Evolutionary conservation across 64 coral and sea anemone genomes (phyloP).

Genomic region (Exaiptasia diaphana): DNA sequence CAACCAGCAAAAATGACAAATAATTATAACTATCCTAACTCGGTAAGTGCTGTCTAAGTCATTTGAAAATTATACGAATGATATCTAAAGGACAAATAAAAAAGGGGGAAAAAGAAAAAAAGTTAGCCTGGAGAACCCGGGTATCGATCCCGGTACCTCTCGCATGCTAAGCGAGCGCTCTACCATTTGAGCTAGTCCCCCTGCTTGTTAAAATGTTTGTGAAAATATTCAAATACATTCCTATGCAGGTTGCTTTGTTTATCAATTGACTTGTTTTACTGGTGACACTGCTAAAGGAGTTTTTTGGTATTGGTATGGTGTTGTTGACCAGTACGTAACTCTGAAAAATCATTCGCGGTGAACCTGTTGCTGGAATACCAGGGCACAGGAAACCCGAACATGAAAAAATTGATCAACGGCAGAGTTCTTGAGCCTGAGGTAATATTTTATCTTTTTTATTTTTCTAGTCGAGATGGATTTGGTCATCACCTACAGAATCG

Average conservation of each 20-base stretch:
- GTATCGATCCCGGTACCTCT: conserved; percentile 26
- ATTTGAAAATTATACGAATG: not conserved
- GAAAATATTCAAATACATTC: not conserved
- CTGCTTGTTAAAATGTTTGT: not conserved
- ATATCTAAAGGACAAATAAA: not conserved
- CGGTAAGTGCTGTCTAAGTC: conserved; percentile 22
- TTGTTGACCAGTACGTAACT: not conserved
- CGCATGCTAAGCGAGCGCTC: conserved; percentile 23
- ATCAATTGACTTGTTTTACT: not conserved
- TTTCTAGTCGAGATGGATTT: conserved; percentile 17
- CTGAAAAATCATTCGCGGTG: not conserved
- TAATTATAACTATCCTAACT: conserved; percentile 68
- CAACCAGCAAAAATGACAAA: conserved; percentile 77
- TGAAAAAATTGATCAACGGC: not conserved
- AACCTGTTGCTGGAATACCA: not conserved
- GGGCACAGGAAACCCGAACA: not conserved
- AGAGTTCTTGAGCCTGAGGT: not conserved
- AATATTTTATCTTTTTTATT: not conserved
- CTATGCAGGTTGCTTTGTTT: not conserved
- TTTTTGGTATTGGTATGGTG: not conserved
- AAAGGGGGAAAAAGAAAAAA: not conserved
- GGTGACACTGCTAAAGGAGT: not conserved
- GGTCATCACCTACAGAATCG: not conserved
- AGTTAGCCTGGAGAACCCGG: conserved; percentile 4
- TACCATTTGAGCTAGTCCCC: conserved; percentile 27